Base-by-base conservation (phyloP, 1,140 invertebrate genomes). In the Trichonephila inaurata region DNA sequence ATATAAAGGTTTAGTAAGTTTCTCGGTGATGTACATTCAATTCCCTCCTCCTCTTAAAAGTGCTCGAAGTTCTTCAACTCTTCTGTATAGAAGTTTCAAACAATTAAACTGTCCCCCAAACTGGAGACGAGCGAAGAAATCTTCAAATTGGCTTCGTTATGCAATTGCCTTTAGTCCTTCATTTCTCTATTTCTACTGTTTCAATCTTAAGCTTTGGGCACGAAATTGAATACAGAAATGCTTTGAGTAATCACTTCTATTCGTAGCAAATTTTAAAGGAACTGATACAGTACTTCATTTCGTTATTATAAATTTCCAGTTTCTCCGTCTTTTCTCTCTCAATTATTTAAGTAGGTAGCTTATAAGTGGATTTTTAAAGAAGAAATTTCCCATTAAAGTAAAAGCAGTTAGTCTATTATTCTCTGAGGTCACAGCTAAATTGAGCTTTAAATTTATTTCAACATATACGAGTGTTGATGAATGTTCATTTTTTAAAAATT, bases 141-240 rank as follows among this genome's bases (percentile, higher is more conserved):
- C 60, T 81, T 83, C 60, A 81, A 91, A 91, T 91, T 91, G 77
- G 89, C 89, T 91, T 91, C 69, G 89, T 91, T 91, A 81, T 14
- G 24, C 89, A 81, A 33, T 44, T 62, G 89, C 89, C 40, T 18
- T 28, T 40, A 91, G 89, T 77, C 69, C n/a, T 77, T 33, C 72
- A 19, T 77, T 77, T 77, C 72, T 7, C 33, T 40, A 28, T 24
- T 81, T 90, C 44, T 82, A 51, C 24, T 18, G 19, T 21, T 91
- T 69, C 10, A 82, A 33, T 24, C 89, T 91, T 83, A 40, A 83
- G 60, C 51, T 24, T 60, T 21, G 60, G 21, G 72, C n/a, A 61
- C 24, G 69, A 28, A 90, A 90, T 16, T 60, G 89, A 90, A 90
- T 90, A 60, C 72, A n/a, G 33, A 18, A 40, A 83, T 62, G 24